Conservation (phyloP, 2,113 vertebrate genomes). For the Cyphomyrus discorhynchus region DNA sequence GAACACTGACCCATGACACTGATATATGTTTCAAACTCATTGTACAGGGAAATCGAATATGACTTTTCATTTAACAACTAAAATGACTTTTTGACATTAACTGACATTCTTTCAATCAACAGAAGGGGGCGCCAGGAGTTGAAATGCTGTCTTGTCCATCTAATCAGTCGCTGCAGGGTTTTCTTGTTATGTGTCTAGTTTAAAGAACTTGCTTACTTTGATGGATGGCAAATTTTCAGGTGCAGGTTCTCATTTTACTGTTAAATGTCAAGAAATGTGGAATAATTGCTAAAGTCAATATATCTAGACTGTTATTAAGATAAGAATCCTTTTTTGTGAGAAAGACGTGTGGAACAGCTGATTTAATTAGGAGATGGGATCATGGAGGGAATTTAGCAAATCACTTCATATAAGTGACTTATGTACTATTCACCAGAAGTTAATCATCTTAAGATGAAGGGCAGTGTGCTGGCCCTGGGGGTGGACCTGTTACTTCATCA, state of each 20-base stretch:
- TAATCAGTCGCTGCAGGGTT: neutral
- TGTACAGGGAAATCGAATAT: neutral
- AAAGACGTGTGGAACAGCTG: neutral
- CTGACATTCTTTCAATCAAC: conserved; percentile 12
- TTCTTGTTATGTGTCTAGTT: neutral
- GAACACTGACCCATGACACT: neutral
- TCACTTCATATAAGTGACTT: neutral
- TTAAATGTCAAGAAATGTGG: neutral
- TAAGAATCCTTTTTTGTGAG: neutral
- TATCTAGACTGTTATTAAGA: neutral
- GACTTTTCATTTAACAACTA: neutral
- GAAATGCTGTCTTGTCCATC: neutral
- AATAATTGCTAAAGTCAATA: neutral
- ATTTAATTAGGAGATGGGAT: neutral
- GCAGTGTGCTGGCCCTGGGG: too few relatives aligned
- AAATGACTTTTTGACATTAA: neutral
- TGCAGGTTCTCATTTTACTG: neutral
- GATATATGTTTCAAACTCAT: neutral
- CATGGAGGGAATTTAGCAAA: neutral
- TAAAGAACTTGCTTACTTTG: neutral
- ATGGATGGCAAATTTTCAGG: neutral
- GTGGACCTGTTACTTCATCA: too few relatives aligned
- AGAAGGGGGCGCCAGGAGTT: conserved; percentile 24
- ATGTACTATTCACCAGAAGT: neutral
- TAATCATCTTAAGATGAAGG: too few relatives aligned